Percentiles rank a stretch among this genome's conserved stretches.
These are phyloP conservation scores for Drosophila malerkotliana DNA, from an alignment of 1,140 invertebrate species.

Conservation along the genomic window DNA sequence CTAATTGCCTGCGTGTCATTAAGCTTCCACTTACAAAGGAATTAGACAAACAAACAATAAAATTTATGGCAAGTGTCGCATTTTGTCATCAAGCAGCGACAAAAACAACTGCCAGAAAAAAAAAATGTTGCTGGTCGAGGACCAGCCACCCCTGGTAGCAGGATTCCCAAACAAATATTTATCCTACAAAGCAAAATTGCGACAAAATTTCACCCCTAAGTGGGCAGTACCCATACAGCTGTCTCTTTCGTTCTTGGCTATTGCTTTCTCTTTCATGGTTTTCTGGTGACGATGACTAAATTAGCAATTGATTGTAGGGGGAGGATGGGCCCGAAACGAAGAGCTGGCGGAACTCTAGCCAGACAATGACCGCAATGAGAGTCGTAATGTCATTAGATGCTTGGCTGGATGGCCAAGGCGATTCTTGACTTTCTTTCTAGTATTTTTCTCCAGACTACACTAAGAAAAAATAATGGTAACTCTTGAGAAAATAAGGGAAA, in stretches of 20 bases:
- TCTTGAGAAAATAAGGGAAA: background rate
- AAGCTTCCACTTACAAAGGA: slow-evolving; percentile 76
- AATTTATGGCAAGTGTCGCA: slow-evolving; percentile 83
- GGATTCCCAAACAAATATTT: slow-evolving; percentile 59
- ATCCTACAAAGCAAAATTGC: slow-evolving; percentile 33
- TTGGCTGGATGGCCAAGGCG: slow-evolving; percentile 22
- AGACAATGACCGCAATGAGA: slow-evolving; percentile 76
- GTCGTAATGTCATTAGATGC: slow-evolving; percentile 71
- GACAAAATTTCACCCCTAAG: slow-evolving; percentile 58
- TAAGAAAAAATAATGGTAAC: background rate
- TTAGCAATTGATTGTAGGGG: slow-evolving; percentile 67
- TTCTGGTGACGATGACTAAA: slow-evolving; percentile 67
- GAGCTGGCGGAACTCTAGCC: slow-evolving; percentile 8
- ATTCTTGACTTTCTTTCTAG: slow-evolving; percentile 12
- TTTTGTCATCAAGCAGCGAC: slow-evolving; percentile 76
- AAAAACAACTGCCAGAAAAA: slow-evolving; percentile 68
- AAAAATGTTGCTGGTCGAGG: slow-evolving; percentile 9
- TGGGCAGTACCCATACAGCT: slow-evolving; percentile 6
- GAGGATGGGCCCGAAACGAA: slow-evolving; percentile 1
- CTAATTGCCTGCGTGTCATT: slow-evolving; percentile 83
- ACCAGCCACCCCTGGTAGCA: slow-evolving; percentile 46
- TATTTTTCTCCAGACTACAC: background rate
- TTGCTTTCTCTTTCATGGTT: background rate
- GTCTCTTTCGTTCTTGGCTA: slow-evolving; percentile 8
- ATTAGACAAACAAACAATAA: slow-evolving; percentile 81